These are phyloP conservation scores for Carterocephalus palaemon DNA, from an alignment of 2,888 invertebrate species.

Conservation along the genomic window DNA sequence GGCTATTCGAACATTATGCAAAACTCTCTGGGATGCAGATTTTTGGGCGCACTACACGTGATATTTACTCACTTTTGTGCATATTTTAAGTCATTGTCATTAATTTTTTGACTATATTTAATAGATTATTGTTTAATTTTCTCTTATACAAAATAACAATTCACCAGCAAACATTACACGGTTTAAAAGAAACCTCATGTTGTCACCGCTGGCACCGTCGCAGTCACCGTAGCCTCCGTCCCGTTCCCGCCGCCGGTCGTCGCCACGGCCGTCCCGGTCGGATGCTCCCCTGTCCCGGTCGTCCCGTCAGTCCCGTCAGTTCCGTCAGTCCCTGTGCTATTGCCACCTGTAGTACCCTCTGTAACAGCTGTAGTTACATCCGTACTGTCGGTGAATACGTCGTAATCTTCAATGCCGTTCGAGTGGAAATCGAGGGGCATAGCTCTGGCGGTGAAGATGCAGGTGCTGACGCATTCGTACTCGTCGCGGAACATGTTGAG, in stretches of 20 bases:
- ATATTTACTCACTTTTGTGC: too few relatives aligned
- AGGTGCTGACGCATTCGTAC: slow-evolving; percentile 62
- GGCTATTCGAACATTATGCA: too few relatives aligned
- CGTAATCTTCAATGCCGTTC: slow-evolving; percentile 12
- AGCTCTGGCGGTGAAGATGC: slow-evolving; percentile 51
- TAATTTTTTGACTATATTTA: too few relatives aligned
- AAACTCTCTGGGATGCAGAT: too few relatives aligned
- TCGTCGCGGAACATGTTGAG: slow-evolving; percentile 64
- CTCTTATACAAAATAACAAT: too few relatives aligned
- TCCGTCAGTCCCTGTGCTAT: neutral
- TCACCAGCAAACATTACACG: too few relatives aligned
- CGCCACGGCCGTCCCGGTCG: slow-evolving; percentile 1
- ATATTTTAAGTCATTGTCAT: too few relatives aligned
- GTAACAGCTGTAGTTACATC: slow-evolving; percentile 14
- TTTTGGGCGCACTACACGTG: too few relatives aligned
- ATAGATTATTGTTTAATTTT: too few relatives aligned
- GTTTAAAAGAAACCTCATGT: too few relatives aligned
- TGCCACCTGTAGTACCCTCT: neutral
- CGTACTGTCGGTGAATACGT: neutral
- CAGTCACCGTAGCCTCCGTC: neutral
- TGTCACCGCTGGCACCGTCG: neutral
- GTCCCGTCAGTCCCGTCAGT: neutral
- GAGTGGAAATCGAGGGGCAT: slow-evolving; percentile 41
- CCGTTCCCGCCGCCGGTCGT: slow-evolving; percentile 8
- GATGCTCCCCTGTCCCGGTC: neutral